Conservation (phyloP, 2,797 vertebrate species). For the Sebastes minor region DNA sequence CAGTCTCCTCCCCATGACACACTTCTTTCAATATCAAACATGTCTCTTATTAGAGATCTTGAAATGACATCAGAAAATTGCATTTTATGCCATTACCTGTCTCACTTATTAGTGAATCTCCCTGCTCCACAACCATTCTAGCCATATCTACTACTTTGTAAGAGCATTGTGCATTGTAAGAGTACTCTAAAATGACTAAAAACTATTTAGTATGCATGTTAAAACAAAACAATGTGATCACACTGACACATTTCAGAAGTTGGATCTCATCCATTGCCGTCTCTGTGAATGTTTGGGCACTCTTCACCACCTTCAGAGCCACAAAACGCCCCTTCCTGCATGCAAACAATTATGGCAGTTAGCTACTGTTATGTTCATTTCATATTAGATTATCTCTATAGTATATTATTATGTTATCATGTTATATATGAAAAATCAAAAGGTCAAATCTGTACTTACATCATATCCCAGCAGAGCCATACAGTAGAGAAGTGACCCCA, state of each 20-base stretch:
- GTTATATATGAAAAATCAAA: background rate
- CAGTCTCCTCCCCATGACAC: background rate
- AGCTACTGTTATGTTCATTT: background rate
- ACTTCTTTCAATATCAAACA: background rate
- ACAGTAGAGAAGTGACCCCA: slow-evolving; percentile 94
- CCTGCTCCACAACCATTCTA: background rate
- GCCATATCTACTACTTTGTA: background rate
- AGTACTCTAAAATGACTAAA: background rate
- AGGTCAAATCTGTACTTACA: slow-evolving; percentile 77
- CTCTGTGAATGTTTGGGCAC: slow-evolving; percentile 75
- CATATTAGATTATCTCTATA: background rate
- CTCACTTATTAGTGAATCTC: background rate
- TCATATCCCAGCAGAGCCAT: slow-evolving; percentile 92
- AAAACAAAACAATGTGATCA: background rate
- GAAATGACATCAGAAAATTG: background rate
- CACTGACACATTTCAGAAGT: slow-evolving; percentile 81
- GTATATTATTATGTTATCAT: background rate
- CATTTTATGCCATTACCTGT: background rate
- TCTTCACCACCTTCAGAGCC: slow-evolving; percentile 81
- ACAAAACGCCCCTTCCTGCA: slow-evolving; percentile 71
- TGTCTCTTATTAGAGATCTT: background rate
- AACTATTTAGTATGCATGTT: background rate
- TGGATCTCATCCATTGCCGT: slow-evolving; percentile 80
- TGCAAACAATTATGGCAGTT: slow-evolving; percentile 24
- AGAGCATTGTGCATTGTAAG: background rate